Percentiles rank a stretch among this genome's conserved stretches.
Conservation (phyloP, 2,888 invertebrate species). For the Brenthis daphne region DNA sequence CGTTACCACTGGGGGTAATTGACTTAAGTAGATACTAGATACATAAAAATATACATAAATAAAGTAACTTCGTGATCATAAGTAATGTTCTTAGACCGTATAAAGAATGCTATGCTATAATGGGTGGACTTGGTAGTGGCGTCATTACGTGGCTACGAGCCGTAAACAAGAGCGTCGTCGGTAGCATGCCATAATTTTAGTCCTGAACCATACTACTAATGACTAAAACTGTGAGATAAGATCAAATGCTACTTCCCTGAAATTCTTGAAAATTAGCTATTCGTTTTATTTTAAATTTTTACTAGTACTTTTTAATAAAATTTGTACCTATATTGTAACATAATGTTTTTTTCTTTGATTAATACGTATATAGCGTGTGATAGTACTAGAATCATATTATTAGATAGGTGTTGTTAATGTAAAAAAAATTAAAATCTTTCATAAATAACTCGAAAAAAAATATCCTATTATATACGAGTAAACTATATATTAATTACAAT, state of each 20-base stretch:
- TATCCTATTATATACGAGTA: background rate
- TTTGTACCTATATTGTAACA: too few relatives aligned
- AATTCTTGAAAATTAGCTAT: too few relatives aligned
- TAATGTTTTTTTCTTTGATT: too few relatives aligned
- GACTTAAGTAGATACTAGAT: too few relatives aligned
- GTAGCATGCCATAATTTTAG: slow-evolving; percentile 11
- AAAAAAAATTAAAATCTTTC: background rate
- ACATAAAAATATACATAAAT: too few relatives aligned
- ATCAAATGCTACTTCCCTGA: too few relatives aligned
- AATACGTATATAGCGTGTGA: too few relatives aligned
- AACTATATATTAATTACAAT: background rate
- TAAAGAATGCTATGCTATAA: background rate
- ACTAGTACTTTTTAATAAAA: too few relatives aligned
- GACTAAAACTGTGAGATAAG: background rate
- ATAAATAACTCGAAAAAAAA: background rate
- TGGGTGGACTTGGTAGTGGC: background rate
- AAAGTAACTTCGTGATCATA: background rate
- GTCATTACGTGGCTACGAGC: slow-evolving; percentile 11
- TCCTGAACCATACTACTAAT: background rate
- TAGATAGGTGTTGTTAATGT: too few relatives aligned
- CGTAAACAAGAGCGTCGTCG: slow-evolving; percentile 7
- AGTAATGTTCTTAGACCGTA: background rate
- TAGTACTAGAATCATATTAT: too few relatives aligned
- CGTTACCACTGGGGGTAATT: too few relatives aligned
- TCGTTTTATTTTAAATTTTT: too few relatives aligned